Conservation (phyloP, 2,113 vertebrate species). For the Catagonus wagneri region DNA sequence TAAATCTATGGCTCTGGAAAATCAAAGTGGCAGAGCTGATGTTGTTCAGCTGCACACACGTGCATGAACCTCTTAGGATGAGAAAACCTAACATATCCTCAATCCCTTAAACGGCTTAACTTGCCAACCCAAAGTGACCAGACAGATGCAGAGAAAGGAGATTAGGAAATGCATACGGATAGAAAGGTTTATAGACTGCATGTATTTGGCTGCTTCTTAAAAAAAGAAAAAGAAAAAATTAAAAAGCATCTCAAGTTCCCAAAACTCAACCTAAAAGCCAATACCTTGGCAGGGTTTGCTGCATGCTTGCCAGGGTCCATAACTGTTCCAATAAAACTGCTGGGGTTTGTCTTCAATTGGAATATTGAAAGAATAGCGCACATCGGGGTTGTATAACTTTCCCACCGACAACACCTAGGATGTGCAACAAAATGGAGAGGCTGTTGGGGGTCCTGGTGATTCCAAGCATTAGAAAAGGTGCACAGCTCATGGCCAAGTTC, state of each 20-base stretch:
- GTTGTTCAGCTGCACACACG: background rate
- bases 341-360: constrained; percentile 97
- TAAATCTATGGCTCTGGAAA: constrained; percentile 12
- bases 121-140: background rate
- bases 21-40: background rate
- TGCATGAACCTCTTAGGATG: background rate
- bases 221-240: constrained; percentile 2
- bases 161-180: background rate
- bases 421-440: background rate
- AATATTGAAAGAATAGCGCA: constrained; percentile 97
- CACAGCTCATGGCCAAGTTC: background rate
- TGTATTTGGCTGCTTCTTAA: background rate
- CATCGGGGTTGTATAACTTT: constrained; percentile 96
- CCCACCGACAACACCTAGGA: constrained; percentile 97
- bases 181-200: background rate
- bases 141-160: background rate
- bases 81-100: background rate
- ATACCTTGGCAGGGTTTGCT: constrained; percentile 97
- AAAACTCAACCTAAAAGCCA: background rate
- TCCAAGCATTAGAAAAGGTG: background rate
- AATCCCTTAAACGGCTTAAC: background rate
- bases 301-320: constrained; percentile 98
- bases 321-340: constrained; percentile 96
- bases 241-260: background rate
- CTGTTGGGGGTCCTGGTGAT: background rate